phyloP scores from a whole-genome alignment of 2,113 vertebrate genomes.

The Heterotis niloticus region DNA sequence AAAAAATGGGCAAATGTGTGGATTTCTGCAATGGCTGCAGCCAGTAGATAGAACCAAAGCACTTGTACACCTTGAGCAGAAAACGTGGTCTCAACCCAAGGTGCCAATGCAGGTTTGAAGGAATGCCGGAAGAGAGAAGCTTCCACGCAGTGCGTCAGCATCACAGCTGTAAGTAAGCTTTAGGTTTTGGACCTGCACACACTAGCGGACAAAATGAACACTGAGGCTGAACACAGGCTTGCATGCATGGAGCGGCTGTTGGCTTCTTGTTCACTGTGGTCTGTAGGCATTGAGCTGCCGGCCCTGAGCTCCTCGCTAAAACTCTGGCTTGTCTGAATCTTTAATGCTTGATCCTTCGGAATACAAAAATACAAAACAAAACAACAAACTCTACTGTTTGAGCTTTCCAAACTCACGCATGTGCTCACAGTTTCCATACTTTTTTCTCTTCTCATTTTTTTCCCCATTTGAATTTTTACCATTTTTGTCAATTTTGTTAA shows the following conservation, averaged over 20 bases:
- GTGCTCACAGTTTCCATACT: conserved; percentile 49
- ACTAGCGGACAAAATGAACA: conserved; percentile 29
- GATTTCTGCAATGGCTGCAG: no score
- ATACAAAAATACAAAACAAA: conserved; percentile 69
- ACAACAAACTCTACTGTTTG: conserved; percentile 53
- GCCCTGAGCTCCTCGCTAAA: neutral
- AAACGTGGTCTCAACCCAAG: conserved; percentile 7
- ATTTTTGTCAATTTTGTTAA: conserved; percentile 67
- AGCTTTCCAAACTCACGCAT: conserved; percentile 59
- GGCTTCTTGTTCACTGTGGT: conserved; percentile 1
- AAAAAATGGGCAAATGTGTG: neutral
- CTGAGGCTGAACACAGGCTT: conserved; percentile 22
- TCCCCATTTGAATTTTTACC: conserved; percentile 53
- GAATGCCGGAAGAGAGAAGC: conserved; percentile 29
- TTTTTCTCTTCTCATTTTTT: conserved; percentile 33
- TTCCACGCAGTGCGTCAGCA: conserved; percentile 40
- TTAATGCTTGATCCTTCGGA: conserved; percentile 52
- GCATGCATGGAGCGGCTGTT: conserved; percentile 34
- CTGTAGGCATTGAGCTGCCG: conserved; percentile 8
- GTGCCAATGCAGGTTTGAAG: conserved; percentile 24
- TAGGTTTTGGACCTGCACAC: conserved; percentile 15
- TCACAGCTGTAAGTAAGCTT: neutral
- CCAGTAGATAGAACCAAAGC: conserved; percentile 13
- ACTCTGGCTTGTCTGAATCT: conserved; percentile 22
- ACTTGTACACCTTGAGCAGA: conserved; percentile 9